Conservation (phyloP, 2,888 invertebrate species). For the Sepiola atlantica region DNA sequence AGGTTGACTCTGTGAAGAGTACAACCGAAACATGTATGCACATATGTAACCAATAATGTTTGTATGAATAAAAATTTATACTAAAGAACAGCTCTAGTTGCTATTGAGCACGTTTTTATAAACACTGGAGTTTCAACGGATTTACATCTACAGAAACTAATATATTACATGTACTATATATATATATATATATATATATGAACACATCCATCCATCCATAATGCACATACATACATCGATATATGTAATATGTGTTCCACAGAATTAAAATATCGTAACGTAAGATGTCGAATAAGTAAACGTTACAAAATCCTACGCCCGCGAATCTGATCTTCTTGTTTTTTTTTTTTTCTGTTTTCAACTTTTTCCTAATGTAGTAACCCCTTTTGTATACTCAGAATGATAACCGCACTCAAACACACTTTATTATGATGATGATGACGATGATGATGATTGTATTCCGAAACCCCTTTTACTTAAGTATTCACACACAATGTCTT, state of each 20-base stretch:
- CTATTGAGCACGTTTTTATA: too few species aligned
- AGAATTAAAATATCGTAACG: background rate
- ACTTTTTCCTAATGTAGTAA: background rate
- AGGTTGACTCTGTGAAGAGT: too few species aligned
- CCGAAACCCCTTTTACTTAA: background rate
- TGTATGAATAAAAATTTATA: too few species aligned
- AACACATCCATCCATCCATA: background rate
- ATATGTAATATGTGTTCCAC: background rate
- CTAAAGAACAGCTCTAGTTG: too few species aligned
- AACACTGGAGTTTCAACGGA: too few species aligned
- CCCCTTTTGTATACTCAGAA: background rate
- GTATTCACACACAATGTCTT: background rate
- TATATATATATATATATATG: constrained; percentile 15
- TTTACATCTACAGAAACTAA: too few species aligned
- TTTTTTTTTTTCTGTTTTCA: background rate
- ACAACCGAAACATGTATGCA: too few species aligned
- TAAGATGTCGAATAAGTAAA: background rate
- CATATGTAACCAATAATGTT: too few species aligned
- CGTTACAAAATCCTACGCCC: background rate
- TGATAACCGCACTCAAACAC: background rate
- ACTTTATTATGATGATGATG: background rate
- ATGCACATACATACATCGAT: background rate
- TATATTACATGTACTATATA: too few species aligned
- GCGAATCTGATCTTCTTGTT: background rate
- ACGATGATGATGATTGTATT: background rate